Evolutionary conservation across 2,113 vertebrate genomes (phyloP), one percentile per base, ranked within the genome.

Genomic region (Rhinichthys klamathensis): DNA sequence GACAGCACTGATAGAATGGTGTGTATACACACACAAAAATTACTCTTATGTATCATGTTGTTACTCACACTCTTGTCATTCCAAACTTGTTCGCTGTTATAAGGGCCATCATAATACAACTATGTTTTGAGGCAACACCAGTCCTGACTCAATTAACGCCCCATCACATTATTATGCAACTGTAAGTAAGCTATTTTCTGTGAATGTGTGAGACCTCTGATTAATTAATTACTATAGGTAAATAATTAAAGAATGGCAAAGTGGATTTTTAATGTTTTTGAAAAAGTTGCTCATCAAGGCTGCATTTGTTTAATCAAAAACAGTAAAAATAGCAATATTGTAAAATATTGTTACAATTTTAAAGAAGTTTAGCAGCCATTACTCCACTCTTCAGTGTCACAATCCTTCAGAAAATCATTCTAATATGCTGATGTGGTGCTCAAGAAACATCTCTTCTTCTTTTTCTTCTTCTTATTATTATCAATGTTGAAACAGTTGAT

Each of bases 1-100:
- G 95, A 96, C 77, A 92, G 92, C 89, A 91, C 93, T 1, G 95
- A 96, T 49, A 88, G 90, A 35, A 85, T 76, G 44, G 74, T 76
- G 25, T 51, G 74, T 72, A 21, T 72, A 41, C 21, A 23, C 21
- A 44, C 4, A 38, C 11, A 73, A 12, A 72, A 44, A 44, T 13
- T 2, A 46, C 23, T 3, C 46, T 44, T 3, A 25, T 46, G 23
- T 44, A 12, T 46, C 5, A 46, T 73, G 12, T 73, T 44, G 44
- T 73, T 46, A 46, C 35, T 72, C 21, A 44, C 21, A 11, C 32
- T 21, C 35, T n/a, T 72, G 69, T 72, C 35, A 44, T 73, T 73
- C 5, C 70, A 46, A 72, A 41, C 21, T 15, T 41, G 38, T 25
- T 7, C 4, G 2, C 69, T 72, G 18, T 72, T n/a, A 41, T 41